Evolutionary conservation across 2,797 vertebrate species (phyloP), one percentile per base, ranked within the genome.

Genomic region (Emydoidea blandingii): DNA sequence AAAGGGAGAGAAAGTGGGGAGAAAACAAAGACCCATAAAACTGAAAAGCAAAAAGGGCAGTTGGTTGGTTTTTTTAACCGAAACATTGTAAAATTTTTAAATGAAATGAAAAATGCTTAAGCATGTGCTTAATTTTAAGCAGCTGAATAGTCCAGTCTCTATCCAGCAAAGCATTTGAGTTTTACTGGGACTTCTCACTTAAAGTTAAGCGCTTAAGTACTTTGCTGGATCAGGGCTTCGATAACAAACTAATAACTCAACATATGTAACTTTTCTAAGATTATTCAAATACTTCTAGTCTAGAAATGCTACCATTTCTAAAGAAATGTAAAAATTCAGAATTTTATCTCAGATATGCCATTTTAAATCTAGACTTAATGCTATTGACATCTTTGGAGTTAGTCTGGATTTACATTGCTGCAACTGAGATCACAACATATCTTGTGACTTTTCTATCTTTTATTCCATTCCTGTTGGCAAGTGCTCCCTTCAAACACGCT

Each of bases 131-230:
- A 49, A 78, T 65, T 88, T 34, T 72, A 78, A 89, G 34, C 3
- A 12, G 68, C 31, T 78, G 65, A 57, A 62, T 85, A 91, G 78
- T 54, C 91, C 83, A 91, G 53, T 50, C 92, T 95, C 81, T 91
- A 0, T n/a, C 0, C 0, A 85, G 52, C 34, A 91, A 86, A 87
- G 27, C 85, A 54, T 9, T 81, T 29, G n/a, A 84, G 11, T 85
- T 91, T 34, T 91, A 80, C 29, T 74, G 41, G 41, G 76, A 80
- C 82, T 25, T 93, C n/a, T 72, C 19, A 54, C 86, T 95, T 95
- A 1, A 5, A 89, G 82, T 94, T 90, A 95, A 93, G 57, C 41
- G 12, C 83, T 95, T 87, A 85, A 94, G 85, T 93, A 82, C 65
- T 92, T 87, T 6, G 25, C 54, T 49, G n/a, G 90, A 90, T 91